A percentile compares a stretch with the other conserved stretches of the same genome.
phyloP scores from a whole-genome alignment of 2,113 vertebrate species.

The Chlorodrepanis virens region DNA sequence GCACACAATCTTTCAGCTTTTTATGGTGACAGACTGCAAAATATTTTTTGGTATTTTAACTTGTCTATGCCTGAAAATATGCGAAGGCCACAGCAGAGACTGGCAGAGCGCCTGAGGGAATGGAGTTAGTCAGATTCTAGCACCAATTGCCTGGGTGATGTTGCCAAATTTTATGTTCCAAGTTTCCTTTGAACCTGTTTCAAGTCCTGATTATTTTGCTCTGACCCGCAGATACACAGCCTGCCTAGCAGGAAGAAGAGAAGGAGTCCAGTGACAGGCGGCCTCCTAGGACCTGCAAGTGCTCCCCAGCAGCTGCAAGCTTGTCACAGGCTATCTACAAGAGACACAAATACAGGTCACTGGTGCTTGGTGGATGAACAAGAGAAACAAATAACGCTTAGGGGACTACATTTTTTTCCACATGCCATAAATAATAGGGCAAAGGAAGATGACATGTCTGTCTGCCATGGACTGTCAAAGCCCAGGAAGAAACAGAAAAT shows the following conservation, averaged over 20 bases:
- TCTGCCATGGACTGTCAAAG: background rate
- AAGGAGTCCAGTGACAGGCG: background rate
- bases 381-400: background rate
- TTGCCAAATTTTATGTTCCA: conserved; percentile 48
- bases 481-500: background rate
- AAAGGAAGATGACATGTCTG: background rate
- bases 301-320: background rate
- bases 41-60: conserved; percentile 55
- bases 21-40: conserved; percentile 17
- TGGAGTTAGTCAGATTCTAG: conserved; percentile 47
- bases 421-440: background rate
- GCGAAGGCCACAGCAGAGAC: conserved; percentile 42
- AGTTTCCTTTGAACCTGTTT: conserved; percentile 51
- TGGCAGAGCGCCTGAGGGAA: background rate
- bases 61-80: conserved; percentile 53
- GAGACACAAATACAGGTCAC: background rate
- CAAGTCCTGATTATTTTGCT: conserved; percentile 31
- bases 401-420: background rate
- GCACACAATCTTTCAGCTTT: background rate
- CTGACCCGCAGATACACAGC: conserved; percentile 39
- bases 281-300: background rate
- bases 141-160: conserved; percentile 19
- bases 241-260: background rate
- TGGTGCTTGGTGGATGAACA: background rate
- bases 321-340: background rate